phyloP scores from a whole-genome alignment of 2,113 vertebrate genomes.

The Colinus virginianus region DNA sequence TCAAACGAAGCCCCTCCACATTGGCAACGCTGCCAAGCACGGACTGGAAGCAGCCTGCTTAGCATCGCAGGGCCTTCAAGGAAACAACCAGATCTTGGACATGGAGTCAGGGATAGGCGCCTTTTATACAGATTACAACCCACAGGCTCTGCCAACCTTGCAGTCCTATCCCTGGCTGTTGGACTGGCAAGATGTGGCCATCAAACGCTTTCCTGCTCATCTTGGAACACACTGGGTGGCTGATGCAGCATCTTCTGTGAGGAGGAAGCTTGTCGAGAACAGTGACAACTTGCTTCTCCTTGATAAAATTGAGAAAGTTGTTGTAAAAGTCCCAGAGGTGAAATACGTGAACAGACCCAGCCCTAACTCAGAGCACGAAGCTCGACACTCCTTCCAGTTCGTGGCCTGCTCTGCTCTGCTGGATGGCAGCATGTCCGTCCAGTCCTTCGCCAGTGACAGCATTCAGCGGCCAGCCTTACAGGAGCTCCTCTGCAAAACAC shows the following conservation, averaged over 20 bases:
- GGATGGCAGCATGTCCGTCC: constrained; percentile 78
- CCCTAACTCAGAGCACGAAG: constrained; percentile 88
- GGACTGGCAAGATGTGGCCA: constrained; percentile 89
- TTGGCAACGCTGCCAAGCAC: constrained; percentile 87
- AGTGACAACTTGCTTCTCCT: constrained; percentile 49
- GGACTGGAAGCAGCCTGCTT: constrained; percentile 89
- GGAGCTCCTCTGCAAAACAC: constrained; percentile 81
- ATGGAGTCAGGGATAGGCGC: constrained; percentile 85
- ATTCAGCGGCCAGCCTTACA: constrained; percentile 74
- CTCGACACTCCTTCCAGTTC: constrained; percentile 94
- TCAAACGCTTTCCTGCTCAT: constrained; percentile 92
- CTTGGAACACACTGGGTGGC: constrained; percentile 93
- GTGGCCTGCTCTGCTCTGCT: constrained; percentile 86
- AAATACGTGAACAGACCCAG: constrained; percentile 87
- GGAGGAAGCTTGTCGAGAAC: constrained; percentile 72
- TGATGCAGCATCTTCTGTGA: constrained; percentile 83
- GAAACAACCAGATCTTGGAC: constrained; percentile 87
- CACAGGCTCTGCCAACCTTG: constrained; percentile 70
- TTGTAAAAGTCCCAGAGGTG: constrained; percentile 85
- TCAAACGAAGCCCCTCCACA: constrained; percentile 92
- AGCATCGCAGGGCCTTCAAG: constrained; percentile 86
- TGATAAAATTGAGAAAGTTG: constrained; percentile 75
- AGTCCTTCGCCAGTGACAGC: constrained; percentile 78
- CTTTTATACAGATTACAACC: constrained; percentile 89
- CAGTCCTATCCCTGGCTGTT: constrained; percentile 84